phyloP scores from a whole-genome alignment of 2,888 invertebrate species.

The Napeogenes sylphis region DNA sequence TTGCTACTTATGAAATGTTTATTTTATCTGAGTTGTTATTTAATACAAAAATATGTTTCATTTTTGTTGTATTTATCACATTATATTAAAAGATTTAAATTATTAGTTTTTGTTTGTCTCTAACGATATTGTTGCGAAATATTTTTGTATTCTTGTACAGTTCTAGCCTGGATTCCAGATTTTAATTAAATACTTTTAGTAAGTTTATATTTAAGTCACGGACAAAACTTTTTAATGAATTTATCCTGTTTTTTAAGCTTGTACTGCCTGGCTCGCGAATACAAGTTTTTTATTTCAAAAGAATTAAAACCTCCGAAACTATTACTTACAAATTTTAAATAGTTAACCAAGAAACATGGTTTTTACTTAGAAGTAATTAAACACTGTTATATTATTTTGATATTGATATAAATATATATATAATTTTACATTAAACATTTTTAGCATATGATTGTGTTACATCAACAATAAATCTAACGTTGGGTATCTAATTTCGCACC shows the following conservation, averaged over 20 bases:
- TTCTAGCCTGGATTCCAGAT: constrained; percentile 2
- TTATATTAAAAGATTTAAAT: no score
- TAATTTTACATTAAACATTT: background rate
- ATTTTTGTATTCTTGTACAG: constrained; percentile 2
- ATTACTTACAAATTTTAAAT: background rate
- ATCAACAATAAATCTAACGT: background rate
- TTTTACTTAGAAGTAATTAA: background rate
- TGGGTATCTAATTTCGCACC: constrained; percentile 9
- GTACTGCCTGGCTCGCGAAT: background rate
- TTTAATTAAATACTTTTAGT: constrained; percentile 6
- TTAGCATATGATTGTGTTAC: no score
- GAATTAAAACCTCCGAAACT: background rate
- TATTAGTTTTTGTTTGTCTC: background rate
- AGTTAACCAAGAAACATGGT: background rate
- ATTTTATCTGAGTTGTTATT: no score
- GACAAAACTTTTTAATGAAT: constrained; percentile 6
- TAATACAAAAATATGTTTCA: no score
- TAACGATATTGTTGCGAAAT: background rate
- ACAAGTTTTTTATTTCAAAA: background rate
- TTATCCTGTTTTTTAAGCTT: constrained; percentile 7
- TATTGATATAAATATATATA: no score
- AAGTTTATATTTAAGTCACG: constrained; percentile 7
- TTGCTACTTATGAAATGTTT: no score
- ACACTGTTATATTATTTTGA: background rate
- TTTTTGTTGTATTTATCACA: no score